These are phyloP conservation scores for Pinctada fucata DNA, from an alignment of 2,888 invertebrate species.

Conservation along the genomic window DNA sequence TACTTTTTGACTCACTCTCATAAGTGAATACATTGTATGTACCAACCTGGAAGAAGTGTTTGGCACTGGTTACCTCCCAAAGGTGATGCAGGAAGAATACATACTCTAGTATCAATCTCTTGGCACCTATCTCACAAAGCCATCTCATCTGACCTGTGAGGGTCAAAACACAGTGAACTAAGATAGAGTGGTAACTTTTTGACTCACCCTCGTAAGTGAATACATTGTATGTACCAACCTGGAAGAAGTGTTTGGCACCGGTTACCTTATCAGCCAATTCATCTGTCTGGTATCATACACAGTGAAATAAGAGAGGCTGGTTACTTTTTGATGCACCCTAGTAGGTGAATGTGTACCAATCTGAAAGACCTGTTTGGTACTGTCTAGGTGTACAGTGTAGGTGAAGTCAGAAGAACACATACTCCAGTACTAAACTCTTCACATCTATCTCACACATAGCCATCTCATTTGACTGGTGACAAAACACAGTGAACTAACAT, in stretches of 20 bases:
- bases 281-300: too few relatives aligned
- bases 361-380: slow-evolving; percentile 48
- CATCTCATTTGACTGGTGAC: slow-evolving; percentile 51
- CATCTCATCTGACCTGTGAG: slow-evolving; percentile 55
- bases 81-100: slow-evolving; percentile 51
- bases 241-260: slow-evolving; percentile 46
- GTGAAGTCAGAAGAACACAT: slow-evolving; percentile 53
- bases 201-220: too few relatives aligned
- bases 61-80: slow-evolving; percentile 48
- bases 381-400: too few relatives aligned
- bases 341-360: slow-evolving; percentile 32
- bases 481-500: too few relatives aligned
- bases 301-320: too few relatives aligned
- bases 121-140: slow-evolving; percentile 47
- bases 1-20: too few relatives aligned
- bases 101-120: slow-evolving; percentile 60
- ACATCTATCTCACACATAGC: slow-evolving; percentile 48
- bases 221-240: slow-evolving; percentile 49
- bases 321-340: too few relatives aligned
- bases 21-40: too few relatives aligned
- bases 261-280: slow-evolving; percentile 49
- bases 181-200: too few relatives aligned
- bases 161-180: too few relatives aligned
- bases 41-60: slow-evolving; percentile 48
- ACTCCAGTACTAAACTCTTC: slow-evolving; percentile 59